A percentile compares a stretch with the other conserved stretches of the same genome.
Conservation (phyloP, 2,113 vertebrate genomes). For the Aegotheles bennettii region DNA sequence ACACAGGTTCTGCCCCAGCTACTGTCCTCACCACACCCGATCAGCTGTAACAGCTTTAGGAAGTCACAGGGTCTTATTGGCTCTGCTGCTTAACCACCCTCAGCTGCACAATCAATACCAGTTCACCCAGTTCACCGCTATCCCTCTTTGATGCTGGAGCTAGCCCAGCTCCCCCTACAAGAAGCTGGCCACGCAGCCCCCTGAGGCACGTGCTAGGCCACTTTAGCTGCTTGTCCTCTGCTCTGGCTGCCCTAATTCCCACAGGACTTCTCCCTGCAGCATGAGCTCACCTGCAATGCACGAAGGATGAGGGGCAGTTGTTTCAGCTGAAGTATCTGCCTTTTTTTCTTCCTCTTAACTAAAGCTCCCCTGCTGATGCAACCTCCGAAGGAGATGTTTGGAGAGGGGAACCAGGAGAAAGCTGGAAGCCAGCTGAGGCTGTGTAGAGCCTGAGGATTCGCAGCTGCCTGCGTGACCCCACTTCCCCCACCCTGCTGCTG, state of each 20-base stretch:
- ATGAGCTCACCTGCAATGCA: neutral
- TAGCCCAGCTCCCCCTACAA: neutral
- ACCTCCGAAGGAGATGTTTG: neutral
- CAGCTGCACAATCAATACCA: neutral
- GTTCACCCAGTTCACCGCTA: neutral
- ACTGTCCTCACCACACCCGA: neutral
- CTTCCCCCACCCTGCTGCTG: neutral
- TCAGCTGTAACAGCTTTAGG: neutral
- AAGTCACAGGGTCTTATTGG: rapidly evolving
- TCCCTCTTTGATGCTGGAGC: neutral
- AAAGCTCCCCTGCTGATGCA: neutral
- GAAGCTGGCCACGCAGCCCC: neutral
- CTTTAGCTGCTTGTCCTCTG: neutral
- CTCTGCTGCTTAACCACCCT: neutral
- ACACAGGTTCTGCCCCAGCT: neutral
- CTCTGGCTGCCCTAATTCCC: neutral
- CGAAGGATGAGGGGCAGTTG: neutral
- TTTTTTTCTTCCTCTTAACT: neutral
- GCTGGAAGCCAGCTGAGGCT: neutral
- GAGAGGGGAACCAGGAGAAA: neutral
- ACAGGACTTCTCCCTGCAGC: neutral
- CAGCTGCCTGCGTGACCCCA: rapidly evolving
- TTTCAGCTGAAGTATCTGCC: neutral
- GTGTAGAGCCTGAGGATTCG: rapidly evolving
- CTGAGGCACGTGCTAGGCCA: rapidly evolving